phyloP scores from a whole-genome alignment of 2,113 vertebrate genomes.

The Mirounga angustirostris region DNA sequence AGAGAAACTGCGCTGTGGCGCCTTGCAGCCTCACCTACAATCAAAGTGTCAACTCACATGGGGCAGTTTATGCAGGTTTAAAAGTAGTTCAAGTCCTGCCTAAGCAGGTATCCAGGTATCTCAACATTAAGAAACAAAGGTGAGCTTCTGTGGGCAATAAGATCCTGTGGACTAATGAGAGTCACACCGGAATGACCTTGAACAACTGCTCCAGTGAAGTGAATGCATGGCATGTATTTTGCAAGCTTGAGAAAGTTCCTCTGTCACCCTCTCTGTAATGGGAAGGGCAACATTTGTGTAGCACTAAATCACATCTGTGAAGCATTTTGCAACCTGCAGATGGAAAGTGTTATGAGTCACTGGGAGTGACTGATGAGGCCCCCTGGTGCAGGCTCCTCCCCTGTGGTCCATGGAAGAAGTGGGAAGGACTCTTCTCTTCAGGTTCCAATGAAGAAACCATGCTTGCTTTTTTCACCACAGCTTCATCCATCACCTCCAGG shows the following conservation, averaged over 20 bases:
- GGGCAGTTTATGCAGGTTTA: neutral
- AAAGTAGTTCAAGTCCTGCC: neutral
- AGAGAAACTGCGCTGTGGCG: neutral
- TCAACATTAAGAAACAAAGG: neutral
- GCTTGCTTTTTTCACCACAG: neutral
- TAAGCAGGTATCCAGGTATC: neutral
- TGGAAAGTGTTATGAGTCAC: constrained; percentile 7
- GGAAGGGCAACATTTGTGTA: neutral
- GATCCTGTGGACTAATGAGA: neutral
- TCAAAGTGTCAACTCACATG: neutral
- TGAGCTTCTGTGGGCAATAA: neutral
- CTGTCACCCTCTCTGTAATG: neutral
- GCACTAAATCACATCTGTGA: constrained; percentile 36
- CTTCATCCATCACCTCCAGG: constrained; percentile 18
- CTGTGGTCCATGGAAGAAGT: neutral
- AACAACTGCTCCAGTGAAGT: neutral
- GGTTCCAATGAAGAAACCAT: neutral
- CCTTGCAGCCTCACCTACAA: neutral
- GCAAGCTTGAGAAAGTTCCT: neutral
- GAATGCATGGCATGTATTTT: neutral
- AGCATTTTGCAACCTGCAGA: constrained; percentile 9
- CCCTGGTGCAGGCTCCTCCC: neutral
- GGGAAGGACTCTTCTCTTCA: neutral
- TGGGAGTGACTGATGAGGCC: neutral
- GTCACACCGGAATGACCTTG: neutral